Evolutionary conservation across 2,888 invertebrate species (phyloP), one percentile per base, ranked within the genome.

Genomic region (Hypercompe scribonia): DNA sequence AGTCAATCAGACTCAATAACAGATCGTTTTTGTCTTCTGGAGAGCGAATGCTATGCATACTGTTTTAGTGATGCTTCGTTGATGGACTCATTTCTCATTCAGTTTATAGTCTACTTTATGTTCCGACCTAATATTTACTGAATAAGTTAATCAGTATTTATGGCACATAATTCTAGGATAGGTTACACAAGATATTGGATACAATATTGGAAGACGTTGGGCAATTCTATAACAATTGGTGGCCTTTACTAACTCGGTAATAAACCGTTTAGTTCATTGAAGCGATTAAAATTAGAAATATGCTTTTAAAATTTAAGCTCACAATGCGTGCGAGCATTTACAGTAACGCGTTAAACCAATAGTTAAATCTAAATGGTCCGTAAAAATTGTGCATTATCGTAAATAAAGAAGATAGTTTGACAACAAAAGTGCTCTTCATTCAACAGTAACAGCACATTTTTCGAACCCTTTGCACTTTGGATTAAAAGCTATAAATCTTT

Each of bases 371-470:
- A 89, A 93, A 93, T 93, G 90, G 89, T 77, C 85, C 91, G 90
- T 93, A 89, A 90, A 92, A 92, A 93, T 91, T 86, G 83, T 85
- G 84, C 88, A 88, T 92, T 89, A 91, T 92, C 92, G 91, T 94
- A 92, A 93, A 94, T 93, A 93, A 91, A 90, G 81, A 79, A 80
- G 72, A 75, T 79, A 84, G 85, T 89, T 86, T 85, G 73, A 74
- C 84, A 87, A 90, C 90, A 91, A 87, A 67, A 78, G 84, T 76
- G 77, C 86, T 87, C 87, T 90, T 84, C 82, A 86, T 75, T 77
- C 77, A 82, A 90, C 90, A 91, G 90, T 88, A 87, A 86, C 76
- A 77, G 78, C 84, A 81, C 84, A 85, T 84, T 87, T 89, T 86
- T 80, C 74, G 87, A 90, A 88, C 90, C 88, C 88, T 89, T 84